A percentile compares a stretch with the other conserved stretches of the same genome.
These are phyloP conservation scores for Parapristionchus giblindavisi DNA, from an alignment of 2,888 invertebrate species.

Conservation along the genomic window DNA sequence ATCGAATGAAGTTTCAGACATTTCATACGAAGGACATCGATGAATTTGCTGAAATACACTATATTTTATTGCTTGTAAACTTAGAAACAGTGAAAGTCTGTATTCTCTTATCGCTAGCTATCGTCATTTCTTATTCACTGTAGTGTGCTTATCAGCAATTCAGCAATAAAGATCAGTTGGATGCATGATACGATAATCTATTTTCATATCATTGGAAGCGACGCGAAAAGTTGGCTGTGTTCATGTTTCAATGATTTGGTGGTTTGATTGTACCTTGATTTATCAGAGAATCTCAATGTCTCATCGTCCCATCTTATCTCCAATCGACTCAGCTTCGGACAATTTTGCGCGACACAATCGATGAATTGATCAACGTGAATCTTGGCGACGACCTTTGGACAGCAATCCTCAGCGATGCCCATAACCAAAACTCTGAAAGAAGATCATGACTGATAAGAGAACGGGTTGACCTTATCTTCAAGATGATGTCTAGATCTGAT, in stretches of 20 bases:
- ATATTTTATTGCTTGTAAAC: not conserved
- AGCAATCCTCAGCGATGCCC: conserved; percentile 95
- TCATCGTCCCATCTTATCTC: conserved; percentile 99
- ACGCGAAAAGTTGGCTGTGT: not conserved
- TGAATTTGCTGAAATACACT: conserved; percentile 81
- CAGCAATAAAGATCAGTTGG: too few species aligned
- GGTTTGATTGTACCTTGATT: conserved; percentile 78
- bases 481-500: too few species aligned
- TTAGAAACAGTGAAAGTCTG: not conserved
- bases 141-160: too few species aligned
- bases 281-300: conserved; percentile 96
- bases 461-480: not conserved
- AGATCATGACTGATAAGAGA: not conserved
- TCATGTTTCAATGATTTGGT: not conserved
- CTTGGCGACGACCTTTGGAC: conserved; percentile 86
- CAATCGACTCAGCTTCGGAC: conserved; percentile 85
- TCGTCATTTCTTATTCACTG: too few species aligned
- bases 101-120: too few species aligned
- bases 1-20: conserved; percentile 91
- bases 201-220: not conserved
- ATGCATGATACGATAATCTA: too few species aligned
- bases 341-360: conserved; percentile 92
- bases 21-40: conserved; percentile 93
- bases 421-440: conserved; percentile 86
- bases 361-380: conserved; percentile 83